A percentile compares a stretch with the other conserved stretches of the same genome.
Conservation (phyloP, 2,888 invertebrate genomes). For the Melinaea menophilus region DNA sequence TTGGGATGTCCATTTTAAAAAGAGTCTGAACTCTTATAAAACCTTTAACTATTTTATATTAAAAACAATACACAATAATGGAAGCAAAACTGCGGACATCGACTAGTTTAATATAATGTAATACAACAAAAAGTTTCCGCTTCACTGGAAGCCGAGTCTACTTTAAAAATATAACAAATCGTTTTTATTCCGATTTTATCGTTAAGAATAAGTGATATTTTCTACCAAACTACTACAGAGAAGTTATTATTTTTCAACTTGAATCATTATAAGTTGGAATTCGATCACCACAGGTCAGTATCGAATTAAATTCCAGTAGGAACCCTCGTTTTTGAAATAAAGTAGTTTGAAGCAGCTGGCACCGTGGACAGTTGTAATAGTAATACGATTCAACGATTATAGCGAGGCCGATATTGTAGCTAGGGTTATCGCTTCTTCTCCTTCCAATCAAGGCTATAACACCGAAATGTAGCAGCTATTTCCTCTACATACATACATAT, state of each 20-base stretch:
- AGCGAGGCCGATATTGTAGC: constrained; percentile 47
- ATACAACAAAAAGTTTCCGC: not conserved
- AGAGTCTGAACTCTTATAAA: too few species aligned
- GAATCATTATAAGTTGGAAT: constrained; percentile 31
- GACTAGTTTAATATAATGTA: too few species aligned
- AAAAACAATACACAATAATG: too few species aligned
- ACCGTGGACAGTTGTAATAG: constrained; percentile 72
- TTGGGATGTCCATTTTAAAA: constrained; percentile 4
- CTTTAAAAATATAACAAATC: constrained; percentile 1
- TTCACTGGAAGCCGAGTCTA: not conserved
- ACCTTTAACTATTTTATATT: too few species aligned
- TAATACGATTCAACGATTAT: constrained; percentile 76
- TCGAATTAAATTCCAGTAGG: constrained; percentile 34
- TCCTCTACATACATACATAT: not conserved
- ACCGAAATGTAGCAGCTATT: not conserved
- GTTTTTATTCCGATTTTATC: constrained; percentile 6
- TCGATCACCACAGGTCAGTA: constrained; percentile 33
- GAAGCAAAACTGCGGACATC: too few species aligned
- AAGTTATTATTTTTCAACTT: constrained; percentile 29
- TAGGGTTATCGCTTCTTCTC: constrained; percentile 30
- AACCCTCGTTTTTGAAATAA: constrained; percentile 50
- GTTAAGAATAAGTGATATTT: constrained; percentile 5
- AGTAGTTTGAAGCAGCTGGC: constrained; percentile 72
- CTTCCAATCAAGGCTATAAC: constrained; percentile 7
- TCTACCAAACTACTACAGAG: constrained; percentile 11